Percentiles rank a stretch among this genome's conserved stretches.
These are phyloP conservation scores for Malthinus flaveolus DNA, from an alignment of 2,888 invertebrate species.

Conservation along the genomic window DNA sequence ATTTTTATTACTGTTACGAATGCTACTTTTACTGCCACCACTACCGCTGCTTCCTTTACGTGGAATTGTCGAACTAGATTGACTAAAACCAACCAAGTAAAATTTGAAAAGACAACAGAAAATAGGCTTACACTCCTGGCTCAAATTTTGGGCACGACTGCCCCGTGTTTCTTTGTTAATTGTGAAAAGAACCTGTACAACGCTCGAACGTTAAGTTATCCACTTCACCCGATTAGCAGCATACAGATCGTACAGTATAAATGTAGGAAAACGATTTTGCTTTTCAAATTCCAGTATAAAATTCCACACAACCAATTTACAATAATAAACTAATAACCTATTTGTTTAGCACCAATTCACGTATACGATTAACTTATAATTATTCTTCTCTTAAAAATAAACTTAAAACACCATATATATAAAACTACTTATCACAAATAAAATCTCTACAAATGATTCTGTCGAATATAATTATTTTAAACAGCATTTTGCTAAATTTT, in stretches of 20 bases:
- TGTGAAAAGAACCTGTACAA: conserved; percentile 42
- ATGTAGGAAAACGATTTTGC: conserved; percentile 41
- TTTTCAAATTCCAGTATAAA: conserved; percentile 49
- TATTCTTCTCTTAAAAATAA: conserved; percentile 4
- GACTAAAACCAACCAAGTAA: conserved; percentile 35
- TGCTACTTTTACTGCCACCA: conserved; percentile 47
- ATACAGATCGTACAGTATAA: conserved; percentile 41
- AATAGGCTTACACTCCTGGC: conserved; percentile 48
- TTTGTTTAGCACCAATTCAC: conserved; percentile 14
- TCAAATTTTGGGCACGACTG: conserved; percentile 55
- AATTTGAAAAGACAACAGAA: neutral
- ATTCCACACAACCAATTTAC: neutral
- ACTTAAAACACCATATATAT: conserved; percentile 10
- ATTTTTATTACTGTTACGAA: conserved; percentile 56
- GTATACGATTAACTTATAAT: conserved; percentile 24
- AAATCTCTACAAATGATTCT: conserved; percentile 11
- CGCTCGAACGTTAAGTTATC: conserved; percentile 6
- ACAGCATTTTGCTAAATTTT: conserved; percentile 12
- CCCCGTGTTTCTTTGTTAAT: conserved; percentile 52
- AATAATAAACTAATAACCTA: conserved; percentile 9
- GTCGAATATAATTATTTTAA: conserved; percentile 15
- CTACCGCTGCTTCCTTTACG: conserved; percentile 48
- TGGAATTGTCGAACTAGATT: conserved; percentile 51
- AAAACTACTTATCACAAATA: conserved; percentile 19
- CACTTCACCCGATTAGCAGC: conserved; percentile 9